Base-by-base conservation (phyloP, 2,888 invertebrate genomes). In the Eledone cirrhosa region DNA sequence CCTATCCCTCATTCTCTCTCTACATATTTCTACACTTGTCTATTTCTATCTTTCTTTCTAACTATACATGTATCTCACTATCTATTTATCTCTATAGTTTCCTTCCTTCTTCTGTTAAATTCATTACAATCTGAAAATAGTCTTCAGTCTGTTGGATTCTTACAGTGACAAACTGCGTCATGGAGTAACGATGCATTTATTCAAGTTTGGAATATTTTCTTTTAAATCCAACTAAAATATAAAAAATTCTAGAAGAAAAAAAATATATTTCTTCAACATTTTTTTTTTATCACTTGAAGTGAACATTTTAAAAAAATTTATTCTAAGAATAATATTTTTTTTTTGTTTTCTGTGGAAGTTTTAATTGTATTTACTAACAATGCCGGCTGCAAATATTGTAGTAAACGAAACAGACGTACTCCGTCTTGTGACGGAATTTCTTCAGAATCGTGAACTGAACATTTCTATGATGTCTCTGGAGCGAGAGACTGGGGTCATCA, bases 391-490 rank as follows among this genome's bases (percentile, higher is more conserved):
- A 59, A 81, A 74, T 19, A 82, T 91, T 14, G 80, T 85, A 1
- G 85, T 91, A 59, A 84, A 86, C 48, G 92, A 92, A 82, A 81
- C 86, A 24, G 92, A 92, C 75, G 88, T 92, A 22, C 87, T 92
- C 94, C 97, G 91, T 81, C 85, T 91, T 72, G 87, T 92, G 29
- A 85, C 92, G 33, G 92, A 92, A 85, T 92, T 92, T 85, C 87
- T 92, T 47, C 90, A 91, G 91, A 95, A 95, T 88, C 94, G 98
- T 76, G 95, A 96, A 88, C 93, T 98, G 84, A 97, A 97, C 92
- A 98, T 98, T 89, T 94, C 96, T 16, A 92, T 93, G 91, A 93
- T 98, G 84, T 95, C 95, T 78, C 92, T 98, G 81, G 98, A 98
- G 91, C 93, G 98, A 77, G 98, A 98, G 92, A 96, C 97, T 0